phyloP scores from a whole-genome alignment of 2,797 vertebrate species.

The Chrosomus eos region DNA sequence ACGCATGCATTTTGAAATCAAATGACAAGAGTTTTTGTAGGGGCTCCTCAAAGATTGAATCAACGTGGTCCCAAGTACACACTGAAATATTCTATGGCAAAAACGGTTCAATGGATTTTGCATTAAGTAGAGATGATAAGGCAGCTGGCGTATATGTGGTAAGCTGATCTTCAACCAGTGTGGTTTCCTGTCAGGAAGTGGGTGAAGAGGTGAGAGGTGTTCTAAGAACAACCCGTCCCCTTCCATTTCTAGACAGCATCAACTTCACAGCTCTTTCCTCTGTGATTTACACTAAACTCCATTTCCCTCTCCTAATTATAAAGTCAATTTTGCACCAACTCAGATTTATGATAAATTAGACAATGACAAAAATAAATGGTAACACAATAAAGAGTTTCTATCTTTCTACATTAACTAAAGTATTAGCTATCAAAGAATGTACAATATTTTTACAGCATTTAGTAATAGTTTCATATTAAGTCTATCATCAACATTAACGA shows the following conservation, averaged over 20 bases:
- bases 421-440: neutral
- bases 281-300: slow-evolving; percentile 32
- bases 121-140: slow-evolving; percentile 49
- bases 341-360: neutral
- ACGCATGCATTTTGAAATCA: neutral
- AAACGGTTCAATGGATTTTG: slow-evolving; percentile 56
- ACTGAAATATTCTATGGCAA: slow-evolving; percentile 54
- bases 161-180: slow-evolving; percentile 44
- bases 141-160: slow-evolving; percentile 41
- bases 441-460: neutral
- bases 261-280: neutral
- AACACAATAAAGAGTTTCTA: neutral
- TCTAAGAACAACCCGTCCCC: neutral
- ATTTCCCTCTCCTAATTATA: neutral
- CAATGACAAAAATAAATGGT: neutral
- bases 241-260: slow-evolving; percentile 18
- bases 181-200: slow-evolving; percentile 57
- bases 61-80: slow-evolving; percentile 55
- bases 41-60: slow-evolving; percentile 1
- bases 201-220: slow-evolving; percentile 7
- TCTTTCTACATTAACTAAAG: neutral
- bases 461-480: neutral
- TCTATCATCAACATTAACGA: neutral
- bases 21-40: slow-evolving; percentile 47
- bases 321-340: neutral